phyloP scores from a whole-genome alignment of 1,140 invertebrate species.

The Drosophila lacertosa region DNA sequence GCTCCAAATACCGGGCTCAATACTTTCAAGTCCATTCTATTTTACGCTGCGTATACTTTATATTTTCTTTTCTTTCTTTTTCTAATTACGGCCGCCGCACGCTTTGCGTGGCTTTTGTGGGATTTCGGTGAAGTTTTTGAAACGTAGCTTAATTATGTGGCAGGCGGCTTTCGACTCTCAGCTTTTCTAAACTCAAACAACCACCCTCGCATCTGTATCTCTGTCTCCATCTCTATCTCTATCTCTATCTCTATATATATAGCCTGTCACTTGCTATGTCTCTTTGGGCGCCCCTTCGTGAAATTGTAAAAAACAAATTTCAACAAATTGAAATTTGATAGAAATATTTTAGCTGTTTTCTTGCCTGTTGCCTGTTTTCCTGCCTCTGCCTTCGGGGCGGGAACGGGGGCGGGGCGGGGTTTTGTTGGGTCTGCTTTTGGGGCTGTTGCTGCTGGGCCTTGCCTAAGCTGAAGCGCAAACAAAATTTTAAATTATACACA shows the following conservation, averaged over 20 bases:
- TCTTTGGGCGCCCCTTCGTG: not conserved
- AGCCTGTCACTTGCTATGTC: not conserved
- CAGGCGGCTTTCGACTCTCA: constrained; percentile 28
- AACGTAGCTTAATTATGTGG: constrained; percentile 76
- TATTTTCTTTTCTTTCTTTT: constrained; percentile 24
- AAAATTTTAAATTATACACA: constrained; percentile 69
- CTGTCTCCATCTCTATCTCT: not conserved
- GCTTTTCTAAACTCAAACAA: constrained; percentile 7
- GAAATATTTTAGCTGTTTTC: constrained; percentile 66
- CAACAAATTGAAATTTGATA: constrained; percentile 81
- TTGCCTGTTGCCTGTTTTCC: no score
- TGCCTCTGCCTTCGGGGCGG: not conserved
- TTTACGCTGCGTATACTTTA: no score
- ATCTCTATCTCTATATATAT: not conserved
- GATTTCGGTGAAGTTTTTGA: constrained; percentile 57
- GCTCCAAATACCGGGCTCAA: not conserved
- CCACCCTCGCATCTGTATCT: constrained; percentile 3
- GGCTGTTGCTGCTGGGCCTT: constrained; percentile 35
- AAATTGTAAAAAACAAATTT: constrained; percentile 53
- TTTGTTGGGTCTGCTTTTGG: not conserved
- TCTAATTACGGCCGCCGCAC: constrained; percentile 65
- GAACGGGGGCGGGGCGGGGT: not conserved
- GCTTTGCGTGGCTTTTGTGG: constrained; percentile 62
- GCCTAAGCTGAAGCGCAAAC: constrained; percentile 74
- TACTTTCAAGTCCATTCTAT: not conserved